These are phyloP conservation scores for Stercorarius parasiticus DNA, from an alignment of 2,113 vertebrate genomes.

Conservation along the genomic window DNA sequence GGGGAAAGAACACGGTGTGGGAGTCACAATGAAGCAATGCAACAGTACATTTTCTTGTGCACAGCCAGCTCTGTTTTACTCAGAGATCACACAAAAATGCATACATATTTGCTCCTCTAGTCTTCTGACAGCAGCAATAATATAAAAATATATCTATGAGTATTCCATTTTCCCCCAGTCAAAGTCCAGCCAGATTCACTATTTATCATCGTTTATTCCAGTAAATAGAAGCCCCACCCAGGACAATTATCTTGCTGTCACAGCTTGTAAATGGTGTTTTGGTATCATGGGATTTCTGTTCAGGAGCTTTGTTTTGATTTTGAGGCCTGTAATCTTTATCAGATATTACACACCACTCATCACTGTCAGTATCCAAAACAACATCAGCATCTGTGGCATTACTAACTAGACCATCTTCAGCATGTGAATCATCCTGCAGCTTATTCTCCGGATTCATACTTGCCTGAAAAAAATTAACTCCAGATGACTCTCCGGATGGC, in stretches of 20 bases:
- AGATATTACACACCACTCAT: constrained; percentile 61
- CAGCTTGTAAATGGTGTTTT: constrained; percentile 43
- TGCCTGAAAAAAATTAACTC: background rate
- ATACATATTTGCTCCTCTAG: background rate
- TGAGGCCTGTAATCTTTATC: constrained; percentile 59
- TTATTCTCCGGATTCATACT: background rate
- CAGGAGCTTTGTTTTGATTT: constrained; percentile 34
- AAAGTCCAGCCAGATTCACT: constrained; percentile 23
- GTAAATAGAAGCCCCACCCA: constrained; percentile 34
- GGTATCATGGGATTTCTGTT: constrained; percentile 34
- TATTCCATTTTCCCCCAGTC: background rate
- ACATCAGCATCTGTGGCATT: background rate
- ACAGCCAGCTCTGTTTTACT: background rate
- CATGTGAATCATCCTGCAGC: background rate
- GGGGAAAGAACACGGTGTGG: background rate
- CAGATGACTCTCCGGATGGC: background rate
- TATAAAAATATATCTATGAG: constrained; percentile 34
- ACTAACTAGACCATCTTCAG: background rate
- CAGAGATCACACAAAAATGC: constrained; percentile 3
- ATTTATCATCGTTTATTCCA: constrained; percentile 54
- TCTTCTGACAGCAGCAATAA: constrained; percentile 22
- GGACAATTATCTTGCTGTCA: constrained; percentile 52
- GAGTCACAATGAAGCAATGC: background rate
- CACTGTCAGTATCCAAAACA: constrained; percentile 47
- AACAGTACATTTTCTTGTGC: background rate